phyloP scores from a whole-genome alignment of 64 coral and sea anemone species.

The Pachyseris speciosa region DNA sequence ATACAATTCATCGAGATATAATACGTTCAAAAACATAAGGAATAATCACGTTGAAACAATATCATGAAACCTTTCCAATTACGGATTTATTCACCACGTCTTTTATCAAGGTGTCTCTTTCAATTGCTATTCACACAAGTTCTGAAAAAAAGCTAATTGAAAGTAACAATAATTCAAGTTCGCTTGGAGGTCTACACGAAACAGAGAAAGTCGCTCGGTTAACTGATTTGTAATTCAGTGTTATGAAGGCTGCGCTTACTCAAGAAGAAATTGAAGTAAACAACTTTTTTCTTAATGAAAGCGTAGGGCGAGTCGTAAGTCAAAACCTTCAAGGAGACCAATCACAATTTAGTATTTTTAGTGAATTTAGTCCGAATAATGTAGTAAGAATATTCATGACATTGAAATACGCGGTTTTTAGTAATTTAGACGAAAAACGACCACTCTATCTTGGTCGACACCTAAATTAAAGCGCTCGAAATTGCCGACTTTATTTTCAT shows the following conservation, averaged over 20 bases:
- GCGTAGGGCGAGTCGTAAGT: background rate
- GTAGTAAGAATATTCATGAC: background rate
- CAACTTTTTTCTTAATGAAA: slow-evolving; percentile 13
- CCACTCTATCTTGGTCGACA: background rate
- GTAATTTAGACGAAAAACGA: background rate
- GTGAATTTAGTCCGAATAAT: background rate
- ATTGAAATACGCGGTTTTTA: background rate
- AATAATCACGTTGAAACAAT: background rate
- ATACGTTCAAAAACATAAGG: background rate
- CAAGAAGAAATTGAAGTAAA: background rate
- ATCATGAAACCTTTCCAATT: background rate
- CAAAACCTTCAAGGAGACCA: background rate
- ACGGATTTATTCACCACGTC: background rate
- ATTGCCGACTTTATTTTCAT: background rate
- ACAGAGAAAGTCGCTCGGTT: background rate
- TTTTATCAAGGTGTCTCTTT: background rate
- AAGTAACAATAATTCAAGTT: background rate
- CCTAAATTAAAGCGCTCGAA: background rate
- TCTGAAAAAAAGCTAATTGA: background rate
- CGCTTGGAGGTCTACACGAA: background rate
- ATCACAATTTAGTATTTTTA: background rate
- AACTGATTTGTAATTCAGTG: background rate
- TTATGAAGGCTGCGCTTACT: background rate
- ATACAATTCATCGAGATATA: background rate
- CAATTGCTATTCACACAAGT: background rate